Evolutionary conservation across 2,113 vertebrate species (phyloP), one percentile per base, ranked within the genome.

Genomic region (Motacilla tschutschensis): DNA sequence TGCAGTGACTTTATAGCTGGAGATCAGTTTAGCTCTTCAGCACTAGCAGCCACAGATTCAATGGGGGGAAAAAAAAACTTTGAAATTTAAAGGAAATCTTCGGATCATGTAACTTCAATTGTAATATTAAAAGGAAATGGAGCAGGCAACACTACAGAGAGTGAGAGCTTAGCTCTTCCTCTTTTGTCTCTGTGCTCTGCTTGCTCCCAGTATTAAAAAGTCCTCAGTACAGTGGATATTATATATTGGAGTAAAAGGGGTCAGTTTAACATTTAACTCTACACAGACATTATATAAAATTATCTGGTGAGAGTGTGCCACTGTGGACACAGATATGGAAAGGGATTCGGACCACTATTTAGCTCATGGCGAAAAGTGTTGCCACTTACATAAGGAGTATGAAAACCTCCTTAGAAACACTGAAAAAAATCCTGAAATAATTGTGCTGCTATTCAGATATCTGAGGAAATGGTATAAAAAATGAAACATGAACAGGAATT

Each of bases 401-500:
- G n/a, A n/a, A n/a, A n/a, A n/a, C 65, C 22, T 92, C 51, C 78
- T 87, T 44, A 85, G 47, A 72, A 88, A 33, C 14, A 66, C 25
- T 71, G 31, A 40, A 71, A 82, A 82, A 91, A 63, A 21, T 51
- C n/a, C 74, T 59, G n/a, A 86, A 93, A 66, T 50, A 64, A 69
- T 25, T 48, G 24, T 4, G 3, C 25, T 85, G 55, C 24, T 79
- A 44, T 90, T 90, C 81, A 95, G 26, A 66, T 24, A 57, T 89
- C 57, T 91, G 65, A 93, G 41, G 28, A 88, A 86, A 92, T 47
- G 53, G 14, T 79, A 94, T 82, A 89, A 79, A 91, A 92, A 92
- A 85, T 0, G 51, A 84, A 93, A 84, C 35, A 92, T 51, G 72
- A 90, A 83, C 17, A 84, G 38, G 33, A 95, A 60, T 90, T 89